Percentiles rank a stretch among this genome's conserved stretches.
Evolutionary conservation across 1,140 invertebrate species (phyloP).

Genomic region (Ridgeia piscesae): DNA sequence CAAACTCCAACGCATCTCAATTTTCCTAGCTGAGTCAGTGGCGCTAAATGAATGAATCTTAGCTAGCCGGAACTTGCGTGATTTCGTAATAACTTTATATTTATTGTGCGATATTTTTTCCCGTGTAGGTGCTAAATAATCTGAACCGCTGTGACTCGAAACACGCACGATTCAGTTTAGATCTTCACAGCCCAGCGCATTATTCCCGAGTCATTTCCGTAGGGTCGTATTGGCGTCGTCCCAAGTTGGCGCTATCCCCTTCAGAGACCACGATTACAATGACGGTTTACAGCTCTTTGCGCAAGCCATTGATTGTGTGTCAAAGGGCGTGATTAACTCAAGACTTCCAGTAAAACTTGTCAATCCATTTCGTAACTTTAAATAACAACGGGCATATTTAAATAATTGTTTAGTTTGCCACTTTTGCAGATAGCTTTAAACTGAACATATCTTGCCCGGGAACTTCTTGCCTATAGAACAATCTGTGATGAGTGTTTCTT

Average conservation of each 20-base stretch:
- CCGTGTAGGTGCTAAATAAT: not conserved
- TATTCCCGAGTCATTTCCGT: not conserved
- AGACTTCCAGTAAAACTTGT: not conserved
- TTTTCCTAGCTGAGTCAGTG: not conserved
- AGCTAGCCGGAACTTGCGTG: not conserved
- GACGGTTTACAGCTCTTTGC: not conserved
- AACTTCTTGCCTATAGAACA: too few species aligned
- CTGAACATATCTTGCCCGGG: not conserved
- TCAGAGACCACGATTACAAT: not conserved
- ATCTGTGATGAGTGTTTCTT: too few species aligned
- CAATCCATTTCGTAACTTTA: not conserved
- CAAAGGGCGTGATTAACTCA: not conserved
- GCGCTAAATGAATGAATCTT: not conserved
- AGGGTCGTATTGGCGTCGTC: not conserved
- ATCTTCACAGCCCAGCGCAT: not conserved
- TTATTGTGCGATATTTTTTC: not conserved
- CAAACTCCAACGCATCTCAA: not conserved
- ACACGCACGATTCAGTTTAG: not conserved
- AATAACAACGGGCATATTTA: not conserved
- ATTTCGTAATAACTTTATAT: not conserved
- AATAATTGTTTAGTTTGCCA: not conserved
- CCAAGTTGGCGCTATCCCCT: not conserved
- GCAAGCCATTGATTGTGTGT: not conserved
- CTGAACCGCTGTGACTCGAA: not conserved
- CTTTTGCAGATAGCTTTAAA: not conserved